These are phyloP conservation scores for Lepus timidus DNA, from an alignment of 2,113 vertebrate genomes.

Conservation along the genomic window DNA sequence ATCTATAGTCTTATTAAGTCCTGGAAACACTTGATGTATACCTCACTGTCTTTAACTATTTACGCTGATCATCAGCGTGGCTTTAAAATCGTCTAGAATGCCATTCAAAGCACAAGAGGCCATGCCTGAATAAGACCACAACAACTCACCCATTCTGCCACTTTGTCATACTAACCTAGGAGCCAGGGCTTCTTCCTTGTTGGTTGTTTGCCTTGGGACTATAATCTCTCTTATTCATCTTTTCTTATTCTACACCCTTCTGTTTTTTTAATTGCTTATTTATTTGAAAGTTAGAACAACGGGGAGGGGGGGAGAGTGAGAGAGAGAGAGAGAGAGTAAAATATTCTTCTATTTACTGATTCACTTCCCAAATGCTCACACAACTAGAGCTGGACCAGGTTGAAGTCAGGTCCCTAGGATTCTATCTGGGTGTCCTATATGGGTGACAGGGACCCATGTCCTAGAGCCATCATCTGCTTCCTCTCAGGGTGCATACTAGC, in stretches of 20 bases:
- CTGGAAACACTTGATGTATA: neutral
- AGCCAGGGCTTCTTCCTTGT: neutral
- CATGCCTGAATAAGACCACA: neutral
- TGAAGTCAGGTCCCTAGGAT: too few relatives aligned
- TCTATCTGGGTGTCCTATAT: too few relatives aligned
- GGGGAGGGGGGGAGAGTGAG: too few relatives aligned
- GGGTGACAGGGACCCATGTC: too few relatives aligned
- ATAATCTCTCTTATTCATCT: neutral
- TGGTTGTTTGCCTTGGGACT: neutral
- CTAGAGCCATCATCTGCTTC: too few relatives aligned
- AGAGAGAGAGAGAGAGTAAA: too few relatives aligned
- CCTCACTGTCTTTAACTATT: neutral
- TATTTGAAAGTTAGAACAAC: too few relatives aligned
- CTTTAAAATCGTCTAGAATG: slow-evolving; percentile 1
- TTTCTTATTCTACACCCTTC: neutral
- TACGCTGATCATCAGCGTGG: neutral
- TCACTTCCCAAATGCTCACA: too few relatives aligned
- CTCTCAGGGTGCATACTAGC: too few relatives aligned
- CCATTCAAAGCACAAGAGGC: neutral
- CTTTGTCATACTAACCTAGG: neutral
- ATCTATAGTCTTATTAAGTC: neutral
- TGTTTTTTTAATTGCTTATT: neutral
- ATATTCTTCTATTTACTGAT: too few relatives aligned
- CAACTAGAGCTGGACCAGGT: too few relatives aligned
- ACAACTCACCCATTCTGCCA: neutral